Evolutionary conservation across 2,113 vertebrate species (phyloP), one percentile per base, ranked within the genome.

Genomic region (Chloropsis cyanopogon): DNA sequence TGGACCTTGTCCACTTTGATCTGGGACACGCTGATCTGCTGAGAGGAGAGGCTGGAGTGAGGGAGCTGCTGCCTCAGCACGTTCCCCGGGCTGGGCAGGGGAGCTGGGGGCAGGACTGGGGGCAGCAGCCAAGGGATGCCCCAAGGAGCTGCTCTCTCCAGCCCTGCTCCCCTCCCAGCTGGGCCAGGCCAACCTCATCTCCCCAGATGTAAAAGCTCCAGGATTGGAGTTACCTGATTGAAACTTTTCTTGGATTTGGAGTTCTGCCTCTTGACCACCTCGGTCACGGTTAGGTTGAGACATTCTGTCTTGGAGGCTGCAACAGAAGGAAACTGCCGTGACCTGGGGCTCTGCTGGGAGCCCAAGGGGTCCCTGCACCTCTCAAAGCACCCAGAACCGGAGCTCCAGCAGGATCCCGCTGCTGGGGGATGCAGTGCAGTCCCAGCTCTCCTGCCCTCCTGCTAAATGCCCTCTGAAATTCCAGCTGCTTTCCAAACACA

Each of bases 1-100:
- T 99, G 99, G 21, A 98, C 98, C 90, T 99, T 99, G 98, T 99
- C 98, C 94, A 99, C 99, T 87, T 99, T 99, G 83, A 99, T 98
- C 95, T 98, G 98, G 2, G 98, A 99, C 28, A 97, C 93, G 2
- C 97, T 99, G 85, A 99, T 98, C 97, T 99, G 98, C 91, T 97
- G 90, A 52, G 21, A 56, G 65, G 35, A 18, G 23, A 49, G 64
- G 59, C 25, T 29, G 10, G 2, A 8, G 56, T 82, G 68, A 95
- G 52, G 52, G 59, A 86, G 47, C 63, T 71, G 70, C 31, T 35
- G 73, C 50, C 15, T 14, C 77, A 5, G 72, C 0, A 4, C 49
- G 2, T 8, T 16, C 33, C 65, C 79, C 14, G 39, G 11, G 39
- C 78, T 25, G 61, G 56, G 28, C 52, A 33, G 46, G 22, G 42